Conservation (phyloP, 37 sponge, comb jelly and placozoan species). For the Amphimedon queenslandica region DNA sequence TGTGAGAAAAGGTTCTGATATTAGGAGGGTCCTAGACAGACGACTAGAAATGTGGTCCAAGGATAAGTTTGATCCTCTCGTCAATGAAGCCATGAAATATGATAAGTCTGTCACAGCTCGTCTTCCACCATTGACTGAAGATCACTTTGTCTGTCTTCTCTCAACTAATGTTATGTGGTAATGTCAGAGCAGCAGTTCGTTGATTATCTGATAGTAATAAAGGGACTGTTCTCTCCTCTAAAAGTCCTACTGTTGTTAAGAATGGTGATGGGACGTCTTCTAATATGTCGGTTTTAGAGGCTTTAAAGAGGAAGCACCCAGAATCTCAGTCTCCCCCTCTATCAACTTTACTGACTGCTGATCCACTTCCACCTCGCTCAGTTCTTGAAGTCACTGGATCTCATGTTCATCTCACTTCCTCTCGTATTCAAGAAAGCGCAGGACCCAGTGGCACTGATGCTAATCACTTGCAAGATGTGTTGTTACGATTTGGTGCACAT, state of each 20-base stretch:
- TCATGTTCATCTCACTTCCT: slow-evolving; percentile 21
- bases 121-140: no score
- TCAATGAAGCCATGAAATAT: neutral
- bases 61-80: slow-evolving; percentile 1
- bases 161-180: no score
- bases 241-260: no score
- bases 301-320: no score
- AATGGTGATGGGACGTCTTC: no score
- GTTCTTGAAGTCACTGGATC: slow-evolving; percentile 16
- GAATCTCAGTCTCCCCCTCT: no score
- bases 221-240: no score
- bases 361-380: slow-evolving; percentile 15
- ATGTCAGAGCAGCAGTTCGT: no score
- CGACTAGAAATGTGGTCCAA: slow-evolving; percentile 6
- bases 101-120: no score
- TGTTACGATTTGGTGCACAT: slow-evolving; percentile 23
- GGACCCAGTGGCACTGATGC: slow-evolving; percentile 23
- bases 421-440: slow-evolving; percentile 19
- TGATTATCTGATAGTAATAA: no score
- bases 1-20: slow-evolving; percentile 5
- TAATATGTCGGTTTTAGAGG: no score
- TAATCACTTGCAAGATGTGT: slow-evolving; percentile 21
- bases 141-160: no score
- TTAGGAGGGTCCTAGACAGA: neutral
- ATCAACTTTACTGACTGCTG: slow-evolving; percentile 7